phyloP scores from a whole-genome alignment of 2,888 invertebrate genomes.

The Mimas tiliae region DNA sequence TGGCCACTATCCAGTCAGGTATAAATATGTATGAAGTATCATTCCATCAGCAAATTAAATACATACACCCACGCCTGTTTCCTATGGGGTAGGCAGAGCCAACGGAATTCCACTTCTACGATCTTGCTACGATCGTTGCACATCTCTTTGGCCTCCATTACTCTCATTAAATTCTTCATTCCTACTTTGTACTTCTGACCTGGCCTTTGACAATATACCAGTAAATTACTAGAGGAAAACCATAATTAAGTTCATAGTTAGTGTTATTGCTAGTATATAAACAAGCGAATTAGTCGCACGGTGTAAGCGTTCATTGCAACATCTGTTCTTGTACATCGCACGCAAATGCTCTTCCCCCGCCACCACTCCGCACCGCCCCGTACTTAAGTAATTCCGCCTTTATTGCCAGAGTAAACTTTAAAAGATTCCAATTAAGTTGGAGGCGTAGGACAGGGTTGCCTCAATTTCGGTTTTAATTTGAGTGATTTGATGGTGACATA shows the following conservation, averaged over 20 bases:
- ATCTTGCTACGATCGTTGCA: no score
- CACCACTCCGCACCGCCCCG: conserved; percentile 11
- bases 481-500: conserved; percentile 1
- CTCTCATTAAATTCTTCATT: no score
- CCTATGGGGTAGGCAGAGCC: no score
- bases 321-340: conserved; percentile 53
- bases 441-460: conserved; percentile 28
- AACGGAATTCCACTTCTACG: no score
- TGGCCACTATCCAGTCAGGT: no score
- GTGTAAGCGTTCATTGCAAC: conserved; percentile 38
- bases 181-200: no score
- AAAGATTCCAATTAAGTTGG: conserved; percentile 80
- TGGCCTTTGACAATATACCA: no score
- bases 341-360: conserved; percentile 32
- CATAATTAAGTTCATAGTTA: not conserved
- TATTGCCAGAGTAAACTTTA: conserved; percentile 78
- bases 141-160: no score
- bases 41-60: no score
- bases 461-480: conserved; percentile 28
- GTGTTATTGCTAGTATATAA: conserved; percentile 11
- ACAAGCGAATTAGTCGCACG: conserved; percentile 9
- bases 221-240: not conserved
- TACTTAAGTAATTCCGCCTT: conserved; percentile 63
- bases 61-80: no score
- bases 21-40: no score